Base-by-base conservation (phyloP, 2,888 invertebrate species). In the Drosophila phalerata region DNA sequence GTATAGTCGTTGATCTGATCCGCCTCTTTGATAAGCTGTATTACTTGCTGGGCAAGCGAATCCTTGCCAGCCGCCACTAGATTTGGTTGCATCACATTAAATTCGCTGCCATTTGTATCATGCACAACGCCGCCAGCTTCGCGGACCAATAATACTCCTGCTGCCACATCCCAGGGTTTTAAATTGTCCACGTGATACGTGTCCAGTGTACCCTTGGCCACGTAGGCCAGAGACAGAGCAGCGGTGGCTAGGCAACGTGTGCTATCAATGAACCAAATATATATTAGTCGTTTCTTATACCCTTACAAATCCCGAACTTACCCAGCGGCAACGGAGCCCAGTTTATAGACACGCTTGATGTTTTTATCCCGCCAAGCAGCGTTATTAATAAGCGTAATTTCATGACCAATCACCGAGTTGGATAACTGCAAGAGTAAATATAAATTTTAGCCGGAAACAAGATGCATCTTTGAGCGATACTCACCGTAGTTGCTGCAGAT, bases 121-220 rank as follows among this genome's bases (percentile, higher is more conserved):
- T 94, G 91, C 5, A 96, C 93, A 49, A 93, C 90, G 19, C 96
- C 97, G 34, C 97, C 97, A 63, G 97, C 96, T 93, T 97, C 97
- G 58, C 93, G 92, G 9, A 96, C 93, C 56, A 97, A 94, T 37
- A 97, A 86, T 30, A 93, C 94, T 9, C 96, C 96, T 6, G 96
- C 97, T 32, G 96, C 95, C 5, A 96, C 94, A 91, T 97, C 97
- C 97, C 97, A 97, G 22, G 95, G 94, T 78, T 95, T 94, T 45
- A 96, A 92, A 34, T 95, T 94, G 86, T 95, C 95, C 83, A 95
- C 95, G 74, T 95, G 94, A 90, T 95, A 96, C 30, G 94, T 94
- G 88, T 96, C 96, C 38, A 94, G 91, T 43, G 92, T 92, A 1
- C 97, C 97, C 72, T 93, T 93, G 3, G 97, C 96, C 0, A 97